Percentiles rank a stretch among this genome's conserved stretches.
phyloP scores from a whole-genome alignment of 2,888 invertebrate genomes.

The Erannis defoliaria region DNA sequence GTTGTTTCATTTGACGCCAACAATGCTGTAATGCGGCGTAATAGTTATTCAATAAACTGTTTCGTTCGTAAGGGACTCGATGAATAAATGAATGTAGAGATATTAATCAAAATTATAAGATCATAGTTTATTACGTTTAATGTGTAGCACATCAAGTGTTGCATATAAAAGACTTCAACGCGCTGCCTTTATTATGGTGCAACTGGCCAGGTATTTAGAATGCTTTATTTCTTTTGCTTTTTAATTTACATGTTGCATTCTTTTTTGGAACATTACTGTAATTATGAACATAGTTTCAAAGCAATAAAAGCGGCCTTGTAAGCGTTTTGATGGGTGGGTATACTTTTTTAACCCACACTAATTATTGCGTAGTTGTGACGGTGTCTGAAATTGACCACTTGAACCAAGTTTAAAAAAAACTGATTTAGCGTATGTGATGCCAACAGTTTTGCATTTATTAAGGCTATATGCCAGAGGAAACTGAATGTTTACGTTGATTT shows the following conservation, averaged over 20 bases:
- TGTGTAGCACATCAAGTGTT: slow-evolving; percentile 18
- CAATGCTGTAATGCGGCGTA: slow-evolving; percentile 30
- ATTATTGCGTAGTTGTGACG: not conserved
- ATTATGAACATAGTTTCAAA: slow-evolving; percentile 11
- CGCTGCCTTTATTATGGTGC: slow-evolving; percentile 18
- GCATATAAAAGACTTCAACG: slow-evolving; percentile 43
- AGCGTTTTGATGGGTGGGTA: slow-evolving; percentile 13
- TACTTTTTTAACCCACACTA: not conserved
- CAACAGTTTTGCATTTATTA: not conserved
- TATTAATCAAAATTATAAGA: slow-evolving; percentile 12
- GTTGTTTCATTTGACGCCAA: slow-evolving; percentile 26
- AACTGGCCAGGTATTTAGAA: not conserved
- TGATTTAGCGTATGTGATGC: too few species aligned
- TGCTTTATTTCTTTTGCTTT: slow-evolving; percentile 18
- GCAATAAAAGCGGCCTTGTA: slow-evolving; percentile 16
- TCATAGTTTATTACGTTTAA: slow-evolving; percentile 10
- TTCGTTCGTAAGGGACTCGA: slow-evolving; percentile 20
- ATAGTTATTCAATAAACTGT: slow-evolving; percentile 35
- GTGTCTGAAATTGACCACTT: not conserved
- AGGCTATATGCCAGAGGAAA: slow-evolving; percentile 35
- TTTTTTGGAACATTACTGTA: slow-evolving; percentile 19
- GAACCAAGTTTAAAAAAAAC: not conserved
- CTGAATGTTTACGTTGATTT: slow-evolving; percentile 43
- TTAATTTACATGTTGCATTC: slow-evolving; percentile 15
- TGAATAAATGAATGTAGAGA: slow-evolving; percentile 14